Evolutionary conservation across 2,888 invertebrate species (phyloP).

Genomic region (Trissonchulus latispiculum): DNA sequence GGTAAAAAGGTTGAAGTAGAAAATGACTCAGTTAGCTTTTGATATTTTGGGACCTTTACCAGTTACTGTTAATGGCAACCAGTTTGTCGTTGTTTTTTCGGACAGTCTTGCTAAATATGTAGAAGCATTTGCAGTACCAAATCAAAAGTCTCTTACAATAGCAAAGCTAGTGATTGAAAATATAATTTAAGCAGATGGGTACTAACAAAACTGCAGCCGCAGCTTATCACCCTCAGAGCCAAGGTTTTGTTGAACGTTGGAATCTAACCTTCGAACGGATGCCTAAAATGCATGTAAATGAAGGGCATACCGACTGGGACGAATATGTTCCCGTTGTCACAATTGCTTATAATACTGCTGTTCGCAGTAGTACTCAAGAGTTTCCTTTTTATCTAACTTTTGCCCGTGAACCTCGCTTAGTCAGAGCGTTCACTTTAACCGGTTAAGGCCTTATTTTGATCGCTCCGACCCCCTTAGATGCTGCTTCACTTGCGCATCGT

Average conservation of each 20-base stretch:
- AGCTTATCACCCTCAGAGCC: conserved; percentile 19
- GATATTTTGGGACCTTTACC: conserved; percentile 30
- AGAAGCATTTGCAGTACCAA: background rate
- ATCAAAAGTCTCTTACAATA: background rate
- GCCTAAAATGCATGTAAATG: conserved; percentile 7
- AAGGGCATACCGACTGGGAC: conserved; percentile 25
- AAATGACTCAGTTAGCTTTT: too few species aligned
- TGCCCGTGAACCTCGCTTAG: conserved; percentile 16
- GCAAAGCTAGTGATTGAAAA: conserved; percentile 17
- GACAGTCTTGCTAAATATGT: background rate
- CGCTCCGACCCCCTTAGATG: too few species aligned
- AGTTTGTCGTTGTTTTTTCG: conserved; percentile 28
- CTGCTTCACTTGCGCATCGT: too few species aligned
- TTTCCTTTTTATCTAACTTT: conserved; percentile 19
- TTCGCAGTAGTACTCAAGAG: conserved; percentile 20
- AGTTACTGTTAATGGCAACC: conserved; percentile 21
- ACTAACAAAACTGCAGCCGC: background rate
- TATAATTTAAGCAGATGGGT: background rate
- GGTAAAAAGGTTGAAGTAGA: too few species aligned
- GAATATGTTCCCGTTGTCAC: conserved; percentile 20
- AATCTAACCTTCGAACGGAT: conserved; percentile 25
- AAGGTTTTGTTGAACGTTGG: conserved; percentile 26
- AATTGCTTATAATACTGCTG: conserved; percentile 24
- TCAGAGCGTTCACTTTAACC: background rate
- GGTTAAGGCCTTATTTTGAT: too few species aligned